Evolutionary conservation across 2,888 invertebrate species (phyloP).

Genomic region (Brenthis ino): DNA sequence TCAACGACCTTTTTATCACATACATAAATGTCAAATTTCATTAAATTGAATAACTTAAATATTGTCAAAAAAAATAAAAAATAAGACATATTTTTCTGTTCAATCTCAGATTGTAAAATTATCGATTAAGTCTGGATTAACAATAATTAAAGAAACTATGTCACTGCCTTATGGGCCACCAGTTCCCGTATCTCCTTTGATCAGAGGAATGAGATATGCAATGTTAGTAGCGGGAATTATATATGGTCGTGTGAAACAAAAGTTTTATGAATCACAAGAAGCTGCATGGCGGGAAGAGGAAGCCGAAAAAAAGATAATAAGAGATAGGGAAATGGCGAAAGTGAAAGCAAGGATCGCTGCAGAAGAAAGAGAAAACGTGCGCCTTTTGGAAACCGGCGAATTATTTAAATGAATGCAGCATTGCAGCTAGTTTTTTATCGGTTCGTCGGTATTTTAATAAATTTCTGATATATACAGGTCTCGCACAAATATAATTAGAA

Average conservation of each 20-base stretch:
- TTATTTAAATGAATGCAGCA: constrained; percentile 45
- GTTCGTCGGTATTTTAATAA: no score
- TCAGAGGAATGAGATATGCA: constrained; percentile 62
- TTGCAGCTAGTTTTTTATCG: background rate
- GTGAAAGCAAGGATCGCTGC: constrained; percentile 57
- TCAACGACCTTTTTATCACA: constrained; percentile 53
- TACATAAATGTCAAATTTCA: background rate
- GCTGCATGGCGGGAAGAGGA: constrained; percentile 53
- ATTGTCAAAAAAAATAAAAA: background rate
- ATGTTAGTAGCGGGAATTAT: constrained; percentile 65
- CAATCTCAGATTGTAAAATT: background rate
- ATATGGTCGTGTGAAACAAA: constrained; percentile 62
- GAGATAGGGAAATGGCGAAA: constrained; percentile 57
- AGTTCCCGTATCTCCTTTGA: constrained; percentile 67
- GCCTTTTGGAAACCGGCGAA: constrained; percentile 61
- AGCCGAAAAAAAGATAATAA: constrained; percentile 58
- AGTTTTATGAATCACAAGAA: constrained; percentile 56
- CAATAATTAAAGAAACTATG: constrained; percentile 43
- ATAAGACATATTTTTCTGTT: background rate
- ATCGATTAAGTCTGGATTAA: background rate
- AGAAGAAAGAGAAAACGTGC: constrained; percentile 59
- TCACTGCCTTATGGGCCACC: constrained; percentile 63
- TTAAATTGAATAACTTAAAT: background rate
- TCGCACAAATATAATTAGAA: no score
- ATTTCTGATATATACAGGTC: no score